These are phyloP conservation scores for Cephalopachus bancanus DNA, from an alignment of 2,797 vertebrate species.

Conservation along the genomic window DNA sequence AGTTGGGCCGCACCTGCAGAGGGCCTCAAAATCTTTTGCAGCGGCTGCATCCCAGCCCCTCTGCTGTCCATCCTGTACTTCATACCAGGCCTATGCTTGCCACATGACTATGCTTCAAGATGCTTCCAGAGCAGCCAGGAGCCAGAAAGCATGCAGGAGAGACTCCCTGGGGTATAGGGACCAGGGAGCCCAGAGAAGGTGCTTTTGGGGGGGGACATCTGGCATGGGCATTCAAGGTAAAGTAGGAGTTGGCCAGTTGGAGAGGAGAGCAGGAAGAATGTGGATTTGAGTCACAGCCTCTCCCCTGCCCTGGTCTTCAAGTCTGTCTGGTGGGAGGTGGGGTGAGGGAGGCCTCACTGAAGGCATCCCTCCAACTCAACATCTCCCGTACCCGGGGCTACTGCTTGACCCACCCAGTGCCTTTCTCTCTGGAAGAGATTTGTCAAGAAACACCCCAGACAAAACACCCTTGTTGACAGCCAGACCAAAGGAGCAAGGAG, in stretches of 20 bases:
- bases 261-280: not conserved
- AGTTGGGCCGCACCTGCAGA: not conserved
- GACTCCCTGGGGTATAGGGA: not conserved
- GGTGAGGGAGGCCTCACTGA: not conserved
- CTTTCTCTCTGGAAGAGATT: not conserved
- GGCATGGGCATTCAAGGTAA: not conserved
- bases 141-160: not conserved
- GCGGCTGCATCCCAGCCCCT: not conserved
- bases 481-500: not conserved
- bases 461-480: not conserved
- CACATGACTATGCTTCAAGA: fast-evolving
- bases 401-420: fast-evolving
- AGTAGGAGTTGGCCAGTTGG: not conserved
- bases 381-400: fast-evolving
- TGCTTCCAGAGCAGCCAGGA: not conserved
- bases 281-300: not conserved
- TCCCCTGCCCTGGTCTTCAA: not conserved
- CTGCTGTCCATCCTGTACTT: not conserved
- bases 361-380: not conserved
- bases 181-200: not conserved
- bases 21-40: fast-evolving
- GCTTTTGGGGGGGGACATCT: not conserved
- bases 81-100: not conserved
- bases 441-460: not conserved
- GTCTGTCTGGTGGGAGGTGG: not conserved